Evolutionary conservation across 2,797 vertebrate genomes (phyloP).

Genomic region (Sebastes wilsoni): DNA sequence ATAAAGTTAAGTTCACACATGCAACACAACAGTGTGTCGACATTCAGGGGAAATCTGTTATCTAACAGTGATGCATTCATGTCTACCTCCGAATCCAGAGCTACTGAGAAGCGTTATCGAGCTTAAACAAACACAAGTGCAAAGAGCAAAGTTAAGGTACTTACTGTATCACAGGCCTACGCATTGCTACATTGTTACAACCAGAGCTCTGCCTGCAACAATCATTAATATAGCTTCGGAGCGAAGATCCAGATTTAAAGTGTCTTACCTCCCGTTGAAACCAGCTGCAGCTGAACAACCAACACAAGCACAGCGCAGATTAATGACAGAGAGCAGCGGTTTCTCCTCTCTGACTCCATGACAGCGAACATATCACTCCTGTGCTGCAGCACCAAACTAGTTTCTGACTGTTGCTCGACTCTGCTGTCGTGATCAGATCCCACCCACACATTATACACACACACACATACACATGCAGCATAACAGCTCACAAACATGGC

Average conservation of each 20-base stretch:
- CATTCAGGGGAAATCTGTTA: background rate
- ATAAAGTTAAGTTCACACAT: background rate
- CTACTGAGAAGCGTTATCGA: background rate
- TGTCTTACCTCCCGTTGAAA: conserved; percentile 65
- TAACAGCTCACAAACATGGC: background rate
- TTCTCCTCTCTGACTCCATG: conserved; percentile 67
- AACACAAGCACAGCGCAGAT: conserved; percentile 38
- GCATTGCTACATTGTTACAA: background rate
- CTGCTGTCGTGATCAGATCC: conserved; percentile 19
- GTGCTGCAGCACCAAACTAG: background rate
- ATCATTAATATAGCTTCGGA: background rate
- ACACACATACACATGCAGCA: conserved; percentile 17
- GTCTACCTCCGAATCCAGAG: background rate
- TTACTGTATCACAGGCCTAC: conserved; percentile 13
- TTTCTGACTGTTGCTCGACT: conserved; percentile 21
- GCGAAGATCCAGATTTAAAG: background rate
- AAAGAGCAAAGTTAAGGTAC: background rate
- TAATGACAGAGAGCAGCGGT: background rate
- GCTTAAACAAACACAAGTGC: background rate
- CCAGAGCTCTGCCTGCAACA: background rate
- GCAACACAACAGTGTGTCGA: conserved; percentile 12
- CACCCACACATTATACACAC: conserved; percentile 42
- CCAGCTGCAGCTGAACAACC: conserved; percentile 9
- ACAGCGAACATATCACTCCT: background rate
- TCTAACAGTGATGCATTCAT: background rate